phyloP scores from a whole-genome alignment of 2,113 vertebrate species.

The Tor tambroides region DNA sequence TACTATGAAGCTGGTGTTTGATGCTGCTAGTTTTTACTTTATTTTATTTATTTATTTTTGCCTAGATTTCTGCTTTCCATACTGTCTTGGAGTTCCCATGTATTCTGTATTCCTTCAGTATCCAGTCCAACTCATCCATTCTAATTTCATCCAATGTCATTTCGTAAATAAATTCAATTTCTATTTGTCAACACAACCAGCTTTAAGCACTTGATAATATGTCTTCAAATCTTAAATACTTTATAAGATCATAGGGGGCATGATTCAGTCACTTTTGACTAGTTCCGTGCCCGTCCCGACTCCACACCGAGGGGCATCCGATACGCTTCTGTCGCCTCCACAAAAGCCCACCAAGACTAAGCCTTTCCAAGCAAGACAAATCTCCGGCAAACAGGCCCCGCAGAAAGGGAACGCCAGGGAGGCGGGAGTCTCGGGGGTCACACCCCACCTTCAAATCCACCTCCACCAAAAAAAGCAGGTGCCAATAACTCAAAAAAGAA shows the following conservation, averaged over 20 bases:
- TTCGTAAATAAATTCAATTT: neutral
- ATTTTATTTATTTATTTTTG: neutral
- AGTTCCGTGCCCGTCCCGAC: neutral
- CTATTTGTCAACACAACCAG: neutral
- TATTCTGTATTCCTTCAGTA: neutral
- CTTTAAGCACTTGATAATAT: neutral
- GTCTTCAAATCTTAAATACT: neutral
- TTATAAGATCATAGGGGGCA: neutral
- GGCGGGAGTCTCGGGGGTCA: neutral
- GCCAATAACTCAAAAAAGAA: conserved; percentile 36
- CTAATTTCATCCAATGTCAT: neutral
- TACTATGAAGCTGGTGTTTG: neutral
- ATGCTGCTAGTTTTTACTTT: neutral
- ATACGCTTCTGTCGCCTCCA: conserved; percentile 70
- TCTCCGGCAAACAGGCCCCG: conserved; percentile 70
- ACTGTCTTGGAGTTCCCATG: neutral
- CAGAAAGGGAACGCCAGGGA: neutral
- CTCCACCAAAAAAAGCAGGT: neutral
- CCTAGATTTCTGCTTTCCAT: neutral
- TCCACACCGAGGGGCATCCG: conserved; percentile 31
- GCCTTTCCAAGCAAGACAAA: conserved; percentile 74
- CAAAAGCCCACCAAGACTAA: conserved; percentile 72
- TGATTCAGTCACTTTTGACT: neutral
- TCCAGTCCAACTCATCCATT: neutral
- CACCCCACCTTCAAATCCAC: conserved; percentile 25